Conservation (phyloP, 2,113 vertebrate genomes). For the Toxotes jaculatrix region DNA sequence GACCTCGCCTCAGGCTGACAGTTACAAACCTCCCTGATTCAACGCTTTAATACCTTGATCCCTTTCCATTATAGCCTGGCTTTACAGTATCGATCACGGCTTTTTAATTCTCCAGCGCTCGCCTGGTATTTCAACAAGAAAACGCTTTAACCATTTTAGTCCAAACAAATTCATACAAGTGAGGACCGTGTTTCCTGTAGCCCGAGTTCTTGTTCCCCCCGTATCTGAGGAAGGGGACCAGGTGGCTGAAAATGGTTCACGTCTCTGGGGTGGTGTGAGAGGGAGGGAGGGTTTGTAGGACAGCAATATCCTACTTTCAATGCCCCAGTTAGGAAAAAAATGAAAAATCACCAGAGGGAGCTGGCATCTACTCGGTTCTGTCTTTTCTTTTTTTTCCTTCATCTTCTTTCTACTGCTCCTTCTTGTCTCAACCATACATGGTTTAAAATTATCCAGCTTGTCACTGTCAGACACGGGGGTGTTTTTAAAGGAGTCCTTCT, state of each 20-base stretch:
- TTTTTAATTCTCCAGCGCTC: constrained; percentile 15
- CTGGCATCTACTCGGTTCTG: constrained; percentile 67
- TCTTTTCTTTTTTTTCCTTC: neutral
- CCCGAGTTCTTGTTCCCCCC: constrained; percentile 31
- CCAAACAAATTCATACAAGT: constrained; percentile 20
- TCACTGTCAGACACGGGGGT: constrained; percentile 37
- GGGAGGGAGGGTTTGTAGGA: constrained; percentile 84
- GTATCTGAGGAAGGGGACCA: constrained; percentile 67
- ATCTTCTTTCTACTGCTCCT: constrained; percentile 29
- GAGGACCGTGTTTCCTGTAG: constrained; percentile 20
- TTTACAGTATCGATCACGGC: constrained; percentile 54
- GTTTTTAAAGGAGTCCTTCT: constrained; percentile 60
- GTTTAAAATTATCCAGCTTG: constrained; percentile 75
- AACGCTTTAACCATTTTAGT: constrained; percentile 27
- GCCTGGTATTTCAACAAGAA: constrained; percentile 32
- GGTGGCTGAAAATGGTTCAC: constrained; percentile 86
- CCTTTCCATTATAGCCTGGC: constrained; percentile 39
- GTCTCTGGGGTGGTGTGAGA: constrained; percentile 78
- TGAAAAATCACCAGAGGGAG: constrained; percentile 85
- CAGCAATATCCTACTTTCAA: constrained; percentile 87
- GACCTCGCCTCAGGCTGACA: constrained; percentile 38
- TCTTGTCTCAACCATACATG: constrained; percentile 25
- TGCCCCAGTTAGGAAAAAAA: constrained; percentile 85
- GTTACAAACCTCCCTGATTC: constrained; percentile 52
- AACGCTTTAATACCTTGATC: constrained; percentile 34